These are phyloP conservation scores for Campaea margaritaria DNA, from an alignment of 2,888 invertebrate species.

Conservation along the genomic window DNA sequence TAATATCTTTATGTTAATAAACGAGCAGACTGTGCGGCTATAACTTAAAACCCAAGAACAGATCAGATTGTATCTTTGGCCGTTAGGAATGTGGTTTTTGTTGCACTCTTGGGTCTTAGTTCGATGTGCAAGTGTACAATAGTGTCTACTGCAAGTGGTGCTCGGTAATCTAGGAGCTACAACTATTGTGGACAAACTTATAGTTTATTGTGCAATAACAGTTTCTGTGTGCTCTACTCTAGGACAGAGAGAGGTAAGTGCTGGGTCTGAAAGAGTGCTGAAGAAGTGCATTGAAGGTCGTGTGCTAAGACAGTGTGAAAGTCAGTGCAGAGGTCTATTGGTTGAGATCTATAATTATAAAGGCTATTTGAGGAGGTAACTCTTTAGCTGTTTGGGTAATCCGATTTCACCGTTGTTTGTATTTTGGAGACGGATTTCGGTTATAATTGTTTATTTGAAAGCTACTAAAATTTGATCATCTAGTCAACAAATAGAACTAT, in stretches of 20 bases:
- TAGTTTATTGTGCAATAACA: constrained; percentile 74
- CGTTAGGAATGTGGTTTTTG: constrained; percentile 43
- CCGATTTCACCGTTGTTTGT: no score
- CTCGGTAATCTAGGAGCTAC: constrained; percentile 72
- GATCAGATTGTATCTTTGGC: constrained; percentile 35
- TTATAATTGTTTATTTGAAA: no score
- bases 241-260: constrained; percentile 74
- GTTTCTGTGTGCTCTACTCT: constrained; percentile 73
- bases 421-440: background rate
- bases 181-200: constrained; percentile 74
- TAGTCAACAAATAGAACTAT: background rate
- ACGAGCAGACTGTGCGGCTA: constrained; percentile 40
- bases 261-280: constrained; percentile 69
- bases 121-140: constrained; percentile 68
- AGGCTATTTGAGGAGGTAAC: no score
- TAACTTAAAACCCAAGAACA: constrained; percentile 57
- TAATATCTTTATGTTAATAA: constrained; percentile 35
- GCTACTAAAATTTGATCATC: no score
- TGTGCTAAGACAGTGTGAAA: constrained; percentile 80
- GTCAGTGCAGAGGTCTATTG: constrained; percentile 76
- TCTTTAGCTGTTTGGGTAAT: no score
- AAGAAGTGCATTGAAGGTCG: constrained; percentile 78
- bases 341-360: constrained; percentile 74
- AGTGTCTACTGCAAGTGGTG: constrained; percentile 73
- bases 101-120: constrained; percentile 68